Evolutionary conservation across 2,113 vertebrate species (phyloP).

Genomic region (Chaenocephalus aceratus): DNA sequence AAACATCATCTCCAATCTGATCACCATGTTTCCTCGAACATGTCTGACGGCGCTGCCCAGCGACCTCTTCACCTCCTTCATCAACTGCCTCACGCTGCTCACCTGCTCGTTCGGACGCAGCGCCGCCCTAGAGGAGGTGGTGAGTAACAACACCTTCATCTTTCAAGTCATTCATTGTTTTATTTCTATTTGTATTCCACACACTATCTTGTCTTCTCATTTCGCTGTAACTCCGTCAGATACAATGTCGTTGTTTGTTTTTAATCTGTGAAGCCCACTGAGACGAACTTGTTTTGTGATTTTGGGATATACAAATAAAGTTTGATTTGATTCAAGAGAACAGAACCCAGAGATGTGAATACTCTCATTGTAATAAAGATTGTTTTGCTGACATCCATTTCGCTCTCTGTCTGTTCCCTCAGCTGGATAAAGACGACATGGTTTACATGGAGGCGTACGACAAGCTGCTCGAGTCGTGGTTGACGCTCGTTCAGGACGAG

Average conservation of each 20-base stretch:
- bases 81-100: constrained; percentile 97
- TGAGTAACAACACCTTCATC: constrained; percentile 72
- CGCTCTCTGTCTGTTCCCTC: constrained; percentile 18
- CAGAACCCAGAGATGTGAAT: neutral
- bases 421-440: constrained; percentile 99
- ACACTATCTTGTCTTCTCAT: too few relatives aligned
- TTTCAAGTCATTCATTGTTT: too few relatives aligned
- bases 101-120: constrained; percentile 98
- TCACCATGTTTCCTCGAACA: constrained; percentile 96
- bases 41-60: constrained; percentile 94
- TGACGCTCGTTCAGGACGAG: constrained; percentile 96
- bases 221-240: too few relatives aligned
- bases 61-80: constrained; percentile 97
- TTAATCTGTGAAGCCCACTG: too few relatives aligned
- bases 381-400: neutral
- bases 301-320: too few relatives aligned
- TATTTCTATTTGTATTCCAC: too few relatives aligned
- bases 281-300: too few relatives aligned
- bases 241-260: too few relatives aligned
- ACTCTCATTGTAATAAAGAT: neutral
- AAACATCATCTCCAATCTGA: constrained; percentile 97
- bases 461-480: constrained; percentile 96
- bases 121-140: constrained; percentile 98
- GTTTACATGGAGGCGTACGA: constrained; percentile 99
- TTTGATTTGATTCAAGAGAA: too few relatives aligned